Base-by-base conservation (phyloP, 2,797 vertebrate genomes). In the Sebastes hubbsi region DNA sequence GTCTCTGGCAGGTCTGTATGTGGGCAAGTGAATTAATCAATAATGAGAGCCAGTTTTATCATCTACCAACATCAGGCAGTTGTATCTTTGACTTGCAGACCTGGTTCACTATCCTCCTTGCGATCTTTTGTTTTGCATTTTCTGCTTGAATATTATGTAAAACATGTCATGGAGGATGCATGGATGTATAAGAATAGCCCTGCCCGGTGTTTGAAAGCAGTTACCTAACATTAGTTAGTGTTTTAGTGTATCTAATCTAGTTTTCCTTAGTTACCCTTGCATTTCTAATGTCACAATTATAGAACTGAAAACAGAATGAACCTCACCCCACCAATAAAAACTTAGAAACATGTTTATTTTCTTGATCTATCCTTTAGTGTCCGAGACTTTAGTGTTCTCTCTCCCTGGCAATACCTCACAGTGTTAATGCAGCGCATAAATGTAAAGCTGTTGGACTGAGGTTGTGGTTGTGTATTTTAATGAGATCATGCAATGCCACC, bases 11-110 rank as follows among this genome's bases (percentile, higher is more conserved):
- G 52, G 34, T 74, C n/a, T 34, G 59, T 46, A 62, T 11, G 9
- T 64, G 65, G 78, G 61, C 30, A 63, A 55, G 68, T 24, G 13
- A 52, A 76, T 82, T 64, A 78, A 80, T 88, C 72, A 80, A 73
- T 81, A 54, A 84, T 32, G 34, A 56, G 25, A 65, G 32, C 14
- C 5, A 68, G 16, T 74, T 68, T 52, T 34, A 59, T 67, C 7
- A 65, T 80, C 59, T 32, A 54, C 34, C 66, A 54, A 64, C 52
- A 72, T 65, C 32, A 68, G 56, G 18, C 27, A 55, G 65, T 18
- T 72, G 36, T 36, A 55, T 66, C 52, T 64, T 54, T 18, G 32
- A 34, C 58, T 49, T 20, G 25, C 52, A 55, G n/a, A 46, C 20
- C 10, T 32, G 18, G 54, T 70, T 34, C 8, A 34, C 34, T 75